Base-by-base conservation (phyloP, 2,797 vertebrate genomes). In the Onychomys leucogaster region DNA sequence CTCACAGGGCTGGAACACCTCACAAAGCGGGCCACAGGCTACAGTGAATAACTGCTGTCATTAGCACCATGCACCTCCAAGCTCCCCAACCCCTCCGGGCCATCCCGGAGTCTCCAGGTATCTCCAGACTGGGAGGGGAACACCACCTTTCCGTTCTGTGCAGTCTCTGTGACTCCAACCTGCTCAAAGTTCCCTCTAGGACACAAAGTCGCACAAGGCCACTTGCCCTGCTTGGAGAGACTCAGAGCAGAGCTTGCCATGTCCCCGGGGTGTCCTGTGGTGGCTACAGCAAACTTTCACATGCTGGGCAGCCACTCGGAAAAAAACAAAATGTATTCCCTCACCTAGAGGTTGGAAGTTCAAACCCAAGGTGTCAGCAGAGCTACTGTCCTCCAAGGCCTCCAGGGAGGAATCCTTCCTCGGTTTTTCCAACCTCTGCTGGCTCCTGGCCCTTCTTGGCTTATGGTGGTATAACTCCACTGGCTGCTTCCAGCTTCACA, bases 1-100 rank as follows among this genome's bases (percentile, higher is more conserved):
- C 77, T 96, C 95, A 95, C 12, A 46, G 41, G 88, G 73, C 94
- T 89, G 67, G 73, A 92, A 80, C 90, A 52, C 81, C 88, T 71
- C 67, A 19, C 49, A 32, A 34, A 71, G 14, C 55, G 13, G 94
- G 71, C 88, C 41, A 46, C 84, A 82, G 11, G 61, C 84, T 61
- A n/a, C 10, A 6, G 32, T 7, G 52, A 57, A 71, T 75, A 84
- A 78, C 78, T 14, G 41, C 90, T 89, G 27, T 94, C 71, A 90
- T 94, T 95, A 96, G 73, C 27, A 65, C 78, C 59, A 11, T 7
- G 84, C 65, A 27, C 21, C 23, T 23, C 7, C 23, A 21, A 10
- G 32, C 29, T 59, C 59, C 57, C 9, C 6, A 75, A 5, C 11
- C 11, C 34, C 34, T 71, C 65, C 67, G 23, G 27, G 63, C 8